A percentile compares a stretch with the other conserved stretches of the same genome.
Evolutionary conservation across 2,113 vertebrate genomes (phyloP).

Genomic region (Speoplatyrhinus poulsoni): DNA sequence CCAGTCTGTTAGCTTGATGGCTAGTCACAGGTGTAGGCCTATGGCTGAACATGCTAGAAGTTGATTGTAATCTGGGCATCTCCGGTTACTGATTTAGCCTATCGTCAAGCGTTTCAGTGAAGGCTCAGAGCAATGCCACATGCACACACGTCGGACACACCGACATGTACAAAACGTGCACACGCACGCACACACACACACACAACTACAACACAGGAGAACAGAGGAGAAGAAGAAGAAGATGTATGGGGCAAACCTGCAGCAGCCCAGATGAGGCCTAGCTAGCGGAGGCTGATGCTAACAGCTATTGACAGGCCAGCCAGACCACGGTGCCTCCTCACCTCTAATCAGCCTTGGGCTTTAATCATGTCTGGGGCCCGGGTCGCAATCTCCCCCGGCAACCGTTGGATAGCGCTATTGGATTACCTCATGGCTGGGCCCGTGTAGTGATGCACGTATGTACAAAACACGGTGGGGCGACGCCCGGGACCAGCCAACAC

Average conservation of each 20-base stretch:
- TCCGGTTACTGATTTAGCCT: constrained; percentile 57
- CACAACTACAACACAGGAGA: background rate
- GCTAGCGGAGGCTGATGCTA: constrained; percentile 57
- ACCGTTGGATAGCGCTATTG: constrained; percentile 64
- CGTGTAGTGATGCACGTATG: constrained; percentile 21
- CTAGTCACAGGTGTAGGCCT: constrained; percentile 56
- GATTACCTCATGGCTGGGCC: constrained; percentile 66
- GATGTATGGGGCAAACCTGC: background rate
- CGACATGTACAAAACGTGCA: background rate
- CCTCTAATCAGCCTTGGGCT: constrained; percentile 75
- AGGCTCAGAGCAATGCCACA: constrained; percentile 26
- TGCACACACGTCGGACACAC: background rate
- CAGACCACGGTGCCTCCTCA: constrained; percentile 66
- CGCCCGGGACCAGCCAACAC: background rate
- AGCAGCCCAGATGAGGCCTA: constrained; percentile 39
- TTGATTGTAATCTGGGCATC: constrained; percentile 60
- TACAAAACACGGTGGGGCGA: background rate
- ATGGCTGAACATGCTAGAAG: constrained; percentile 45
- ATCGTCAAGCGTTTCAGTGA: constrained; percentile 42
- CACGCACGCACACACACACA: background rate
- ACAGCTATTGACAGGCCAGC: constrained; percentile 72
- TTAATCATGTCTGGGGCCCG: constrained; percentile 72
- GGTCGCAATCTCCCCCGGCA: constrained; percentile 55
- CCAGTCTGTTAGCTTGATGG: constrained; percentile 34
- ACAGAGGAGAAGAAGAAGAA: background rate